A percentile compares a stretch with the other conserved stretches of the same genome.
These are phyloP conservation scores for Hormaphis cornu DNA, from an alignment of 1,140 invertebrate genomes.

Conservation along the genomic window DNA sequence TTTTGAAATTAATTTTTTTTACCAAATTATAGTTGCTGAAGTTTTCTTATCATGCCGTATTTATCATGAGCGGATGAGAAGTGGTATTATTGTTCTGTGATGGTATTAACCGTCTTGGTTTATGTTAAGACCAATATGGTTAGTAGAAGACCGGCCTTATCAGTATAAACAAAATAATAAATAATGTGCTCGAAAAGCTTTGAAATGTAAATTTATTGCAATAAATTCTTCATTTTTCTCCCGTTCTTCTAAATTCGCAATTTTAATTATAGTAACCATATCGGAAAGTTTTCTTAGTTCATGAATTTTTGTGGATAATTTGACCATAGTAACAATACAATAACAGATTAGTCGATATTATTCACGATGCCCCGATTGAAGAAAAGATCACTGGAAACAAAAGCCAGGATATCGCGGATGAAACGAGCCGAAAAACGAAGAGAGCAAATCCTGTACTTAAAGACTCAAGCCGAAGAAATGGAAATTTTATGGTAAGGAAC, in stretches of 20 bases:
- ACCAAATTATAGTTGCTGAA: too few relatives aligned
- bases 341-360: background rate
- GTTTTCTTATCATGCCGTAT: too few relatives aligned
- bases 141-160: background rate
- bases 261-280: too few relatives aligned
- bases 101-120: background rate
- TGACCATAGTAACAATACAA: background rate
- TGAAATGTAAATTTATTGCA: too few relatives aligned
- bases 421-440: conserved; percentile 23
- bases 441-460: conserved; percentile 19
- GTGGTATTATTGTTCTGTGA: too few relatives aligned
- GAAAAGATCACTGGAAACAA: conserved; percentile 17
- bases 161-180: conserved; percentile 14
- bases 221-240: background rate
- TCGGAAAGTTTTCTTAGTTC: too few relatives aligned
- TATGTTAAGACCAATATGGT: background rate
- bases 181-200: background rate
- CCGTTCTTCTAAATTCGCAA: too few relatives aligned
- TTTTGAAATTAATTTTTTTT: too few relatives aligned
- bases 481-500: conserved; percentile 24
- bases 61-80: too few relatives aligned
- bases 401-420: conserved; percentile 26
- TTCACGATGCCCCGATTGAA: conserved; percentile 8
- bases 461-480: conserved; percentile 26
- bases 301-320: too few relatives aligned